phyloP scores from a whole-genome alignment of 2,888 invertebrate species.

The Eucriotettix oculatus region DNA sequence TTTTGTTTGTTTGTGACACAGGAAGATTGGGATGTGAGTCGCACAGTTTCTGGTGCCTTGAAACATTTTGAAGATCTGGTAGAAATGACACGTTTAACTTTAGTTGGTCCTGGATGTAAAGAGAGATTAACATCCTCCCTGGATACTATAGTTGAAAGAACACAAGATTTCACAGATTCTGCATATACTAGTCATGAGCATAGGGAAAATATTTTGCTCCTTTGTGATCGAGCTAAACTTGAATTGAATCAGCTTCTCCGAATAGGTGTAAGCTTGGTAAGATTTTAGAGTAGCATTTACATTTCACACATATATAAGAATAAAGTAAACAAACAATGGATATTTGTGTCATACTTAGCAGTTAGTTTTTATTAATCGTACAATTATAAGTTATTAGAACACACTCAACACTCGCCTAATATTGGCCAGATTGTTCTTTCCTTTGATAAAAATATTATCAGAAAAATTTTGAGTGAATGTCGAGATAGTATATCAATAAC shows the following conservation, averaged over 20 bases:
- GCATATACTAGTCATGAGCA: conserved; percentile 97
- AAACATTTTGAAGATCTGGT: conserved; percentile 73
- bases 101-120: conserved; percentile 43
- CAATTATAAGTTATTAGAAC: too few relatives aligned
- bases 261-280: conserved; percentile 68
- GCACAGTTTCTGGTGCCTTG: conserved; percentile 65
- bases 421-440: too few relatives aligned
- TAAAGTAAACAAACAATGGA: too few relatives aligned
- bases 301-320: not conserved
- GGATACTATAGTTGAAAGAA: conserved; percentile 83
- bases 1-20: too few relatives aligned
- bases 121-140: conserved; percentile 75
- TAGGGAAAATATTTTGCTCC: conserved; percentile 81
- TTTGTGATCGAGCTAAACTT: conserved; percentile 72
- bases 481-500: too few relatives aligned
- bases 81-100: conserved; percentile 70
- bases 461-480: too few relatives aligned
- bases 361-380: too few relatives aligned
- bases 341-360: too few relatives aligned
- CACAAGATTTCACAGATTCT: conserved; percentile 97
- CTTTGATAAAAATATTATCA: too few relatives aligned
- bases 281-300: conserved; percentile 15
- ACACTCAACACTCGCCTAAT: too few relatives aligned
- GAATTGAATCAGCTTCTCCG: conserved; percentile 83
- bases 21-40: conserved; percentile 46